Evolutionary conservation across 1,140 invertebrate species (phyloP).

Genomic region (Brachionus angularis): DNA sequence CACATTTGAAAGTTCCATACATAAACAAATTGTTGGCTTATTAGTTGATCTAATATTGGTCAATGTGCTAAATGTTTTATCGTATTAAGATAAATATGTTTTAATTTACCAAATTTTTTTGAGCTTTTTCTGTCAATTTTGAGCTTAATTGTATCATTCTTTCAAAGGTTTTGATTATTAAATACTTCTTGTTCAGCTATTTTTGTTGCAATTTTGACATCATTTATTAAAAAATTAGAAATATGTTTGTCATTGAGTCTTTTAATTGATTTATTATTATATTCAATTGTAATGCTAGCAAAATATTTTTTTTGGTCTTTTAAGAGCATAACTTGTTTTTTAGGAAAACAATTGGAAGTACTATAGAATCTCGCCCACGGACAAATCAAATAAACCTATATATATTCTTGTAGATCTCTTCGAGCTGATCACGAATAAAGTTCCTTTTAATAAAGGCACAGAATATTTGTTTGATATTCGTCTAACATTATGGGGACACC

Average conservation of each 20-base stretch:
- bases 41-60: not conserved
- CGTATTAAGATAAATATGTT: not conserved
- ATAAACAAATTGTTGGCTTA: constrained; percentile 2
- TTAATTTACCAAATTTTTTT: not conserved
- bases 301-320: too few relatives aligned
- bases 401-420: too few relatives aligned
- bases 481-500: too few relatives aligned
- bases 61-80: not conserved
- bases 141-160: not conserved
- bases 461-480: too few relatives aligned
- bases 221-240: not conserved
- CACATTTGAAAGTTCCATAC: not conserved
- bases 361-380: too few relatives aligned
- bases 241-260: constrained; percentile 2
- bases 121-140: not conserved
- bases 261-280: not conserved
- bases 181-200: not conserved
- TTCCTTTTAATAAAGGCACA: too few relatives aligned
- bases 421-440: too few relatives aligned
- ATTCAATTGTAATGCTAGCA: constrained; percentile 1
- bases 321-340: too few relatives aligned
- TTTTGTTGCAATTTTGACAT: constrained; percentile 13
- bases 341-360: too few relatives aligned
- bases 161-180: not conserved
- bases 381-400: too few relatives aligned